Conservation (phyloP, 2,797 vertebrate genomes). For the Hirundo rustica region DNA sequence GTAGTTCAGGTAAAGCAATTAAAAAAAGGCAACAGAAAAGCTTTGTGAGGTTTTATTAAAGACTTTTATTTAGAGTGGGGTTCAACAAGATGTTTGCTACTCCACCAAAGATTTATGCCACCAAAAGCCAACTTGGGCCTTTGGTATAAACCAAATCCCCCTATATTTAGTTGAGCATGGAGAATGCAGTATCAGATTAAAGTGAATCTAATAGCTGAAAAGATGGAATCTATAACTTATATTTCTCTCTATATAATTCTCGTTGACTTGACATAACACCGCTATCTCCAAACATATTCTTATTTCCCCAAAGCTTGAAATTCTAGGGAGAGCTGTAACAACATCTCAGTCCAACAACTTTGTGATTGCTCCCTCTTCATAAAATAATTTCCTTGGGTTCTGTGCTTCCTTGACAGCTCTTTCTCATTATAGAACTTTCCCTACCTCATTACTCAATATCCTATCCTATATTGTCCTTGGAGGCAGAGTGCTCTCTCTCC, state of each 20-base stretch:
- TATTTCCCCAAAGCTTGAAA: slow-evolving; percentile 30
- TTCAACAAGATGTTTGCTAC: neutral
- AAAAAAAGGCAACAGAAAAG: neutral
- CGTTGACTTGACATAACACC: slow-evolving; percentile 26
- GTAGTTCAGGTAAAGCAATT: neutral
- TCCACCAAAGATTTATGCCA: slow-evolving; percentile 4
- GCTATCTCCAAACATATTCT: neutral
- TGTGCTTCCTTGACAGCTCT: slow-evolving; percentile 42
- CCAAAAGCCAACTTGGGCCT: neutral
- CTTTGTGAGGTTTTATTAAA: neutral
- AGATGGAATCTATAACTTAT: neutral
- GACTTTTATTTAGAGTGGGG: neutral
- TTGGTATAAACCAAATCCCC: slow-evolving; percentile 1
- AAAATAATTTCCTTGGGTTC: neutral
- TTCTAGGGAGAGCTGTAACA: slow-evolving; percentile 34
- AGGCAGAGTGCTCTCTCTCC: neutral
- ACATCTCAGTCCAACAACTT: neutral
- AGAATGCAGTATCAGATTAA: neutral
- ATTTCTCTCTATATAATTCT: slow-evolving; percentile 35
- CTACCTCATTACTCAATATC: slow-evolving; percentile 30
- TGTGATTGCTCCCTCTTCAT: neutral
- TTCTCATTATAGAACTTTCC: slow-evolving; percentile 17
- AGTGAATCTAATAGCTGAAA: slow-evolving; percentile 12
- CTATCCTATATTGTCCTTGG: neutral
- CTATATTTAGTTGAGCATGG: neutral